These are phyloP conservation scores for Dryas iulia DNA, from an alignment of 1,140 invertebrate species.

Conservation along the genomic window DNA sequence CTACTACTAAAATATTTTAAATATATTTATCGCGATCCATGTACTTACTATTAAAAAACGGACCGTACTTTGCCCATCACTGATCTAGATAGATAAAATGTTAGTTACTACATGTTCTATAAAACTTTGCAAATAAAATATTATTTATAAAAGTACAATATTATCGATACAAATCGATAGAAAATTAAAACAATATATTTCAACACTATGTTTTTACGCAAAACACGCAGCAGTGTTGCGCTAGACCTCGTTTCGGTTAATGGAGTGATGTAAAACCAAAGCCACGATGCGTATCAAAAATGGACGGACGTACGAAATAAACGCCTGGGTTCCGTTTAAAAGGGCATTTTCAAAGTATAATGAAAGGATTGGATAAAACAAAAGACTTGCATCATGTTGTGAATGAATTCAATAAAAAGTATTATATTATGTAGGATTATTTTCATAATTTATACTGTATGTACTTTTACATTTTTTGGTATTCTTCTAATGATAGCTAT, in stretches of 20 bases:
- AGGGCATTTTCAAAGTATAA: not conserved
- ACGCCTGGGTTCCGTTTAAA: constrained; percentile 17
- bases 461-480: not conserved
- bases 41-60: no score
- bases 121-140: no score
- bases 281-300: constrained; percentile 32
- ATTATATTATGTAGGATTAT: not conserved
- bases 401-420: not conserved
- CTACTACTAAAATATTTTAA: no score
- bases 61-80: no score
- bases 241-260: constrained; percentile 18
- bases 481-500: no score
- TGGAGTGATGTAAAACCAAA: constrained; percentile 21
- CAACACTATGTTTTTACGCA: not conserved
- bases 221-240: constrained; percentile 3
- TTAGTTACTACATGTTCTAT: no score
- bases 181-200: not conserved
- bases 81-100: no score
- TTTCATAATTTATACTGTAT: not conserved
- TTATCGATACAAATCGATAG: not conserved
- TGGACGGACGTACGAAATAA: constrained; percentile 27
- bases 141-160: no score
- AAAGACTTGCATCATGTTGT: not conserved
- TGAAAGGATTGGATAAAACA: not conserved
- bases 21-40: no score